Conservation (phyloP, 2,888 invertebrate genomes). For the Ceriagrion tenellum region DNA sequence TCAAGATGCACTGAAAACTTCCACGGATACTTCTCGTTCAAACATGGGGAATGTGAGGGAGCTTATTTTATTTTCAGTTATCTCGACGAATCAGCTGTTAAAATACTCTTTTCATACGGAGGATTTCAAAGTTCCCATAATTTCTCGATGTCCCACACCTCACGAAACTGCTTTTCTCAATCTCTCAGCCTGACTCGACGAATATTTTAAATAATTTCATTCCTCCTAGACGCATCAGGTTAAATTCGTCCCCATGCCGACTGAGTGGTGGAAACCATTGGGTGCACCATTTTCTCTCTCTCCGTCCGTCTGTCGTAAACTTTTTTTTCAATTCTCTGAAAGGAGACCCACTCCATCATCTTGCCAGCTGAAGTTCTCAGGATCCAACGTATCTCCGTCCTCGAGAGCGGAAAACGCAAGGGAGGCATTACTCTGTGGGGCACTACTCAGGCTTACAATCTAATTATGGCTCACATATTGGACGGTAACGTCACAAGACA, state of each 20-base stretch:
- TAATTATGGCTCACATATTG: neutral
- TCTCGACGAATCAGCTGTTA: no score
- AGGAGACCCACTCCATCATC: neutral
- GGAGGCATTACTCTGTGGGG: neutral
- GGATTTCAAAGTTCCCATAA: no score
- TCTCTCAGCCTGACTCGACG: neutral
- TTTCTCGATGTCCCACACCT: no score
- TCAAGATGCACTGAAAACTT: no score
- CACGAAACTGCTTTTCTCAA: neutral
- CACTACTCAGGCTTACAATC: neutral
- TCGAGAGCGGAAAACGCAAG: neutral
- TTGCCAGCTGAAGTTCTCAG: neutral
- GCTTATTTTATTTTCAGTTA: no score
- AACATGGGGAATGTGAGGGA: no score
- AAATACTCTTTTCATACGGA: no score
- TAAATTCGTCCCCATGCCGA: neutral
- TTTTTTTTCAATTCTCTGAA: neutral
- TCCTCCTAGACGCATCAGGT: neutral
- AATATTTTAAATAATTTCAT: neutral
- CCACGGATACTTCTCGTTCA: no score
- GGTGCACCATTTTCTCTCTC: neutral
- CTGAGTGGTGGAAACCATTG: neutral
- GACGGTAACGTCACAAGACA: conserved; percentile 3
- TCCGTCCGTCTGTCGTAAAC: neutral
- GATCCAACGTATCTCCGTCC: neutral